Base-by-base conservation (phyloP, 2,888 invertebrate species). In the Epirrita christyi region DNA sequence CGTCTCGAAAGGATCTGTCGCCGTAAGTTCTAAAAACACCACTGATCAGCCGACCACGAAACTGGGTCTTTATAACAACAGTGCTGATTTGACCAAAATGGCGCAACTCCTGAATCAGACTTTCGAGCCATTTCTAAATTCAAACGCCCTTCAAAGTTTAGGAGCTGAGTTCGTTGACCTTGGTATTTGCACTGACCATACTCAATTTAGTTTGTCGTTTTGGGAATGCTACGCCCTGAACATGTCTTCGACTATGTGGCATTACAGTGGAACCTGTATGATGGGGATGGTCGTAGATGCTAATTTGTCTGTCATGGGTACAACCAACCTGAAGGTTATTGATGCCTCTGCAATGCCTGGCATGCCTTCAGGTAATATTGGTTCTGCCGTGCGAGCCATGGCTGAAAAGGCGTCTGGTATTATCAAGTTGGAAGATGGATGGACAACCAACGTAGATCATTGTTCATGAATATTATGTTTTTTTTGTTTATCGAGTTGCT, bases 221-320 rank as follows among this genome's bases (percentile, higher is more conserved):
- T 75, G 66, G 67, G 3, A 61, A 2, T 75, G 76, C 40, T 72
- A 74, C 37, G 56, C 56, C 0, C 0, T 64, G 32, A 50, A n/a
- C 2, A 62, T 68, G 68, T 68, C 69, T 34, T 47, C 61, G 0
- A 63, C 66, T n/a, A 61, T 71, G 66, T 73, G 71, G 68, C 74
- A 75, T 51, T 69, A 69, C 27, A 13, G 47, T 7, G 68, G 74
- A 5, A 69, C 73, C 5, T 66, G 67, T 13, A 45, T 67, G 0
- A 60, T 75, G 51, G 75, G 75, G 0, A 14, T 7, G 6, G 76
- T 75, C 0, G 51, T 71, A 6, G 64, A 75, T 40, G 43, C 13
- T 0, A 7, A 55, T 0, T 6, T 70, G 27, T 15, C 15, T 2
- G 76, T 75, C 0, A 60, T 58, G 0, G 62, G 61, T 7, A 36